A percentile compares a stretch with the other conserved stretches of the same genome.
Evolutionary conservation across 1,140 invertebrate species (phyloP).

Genomic region (Pinna nobilis): DNA sequence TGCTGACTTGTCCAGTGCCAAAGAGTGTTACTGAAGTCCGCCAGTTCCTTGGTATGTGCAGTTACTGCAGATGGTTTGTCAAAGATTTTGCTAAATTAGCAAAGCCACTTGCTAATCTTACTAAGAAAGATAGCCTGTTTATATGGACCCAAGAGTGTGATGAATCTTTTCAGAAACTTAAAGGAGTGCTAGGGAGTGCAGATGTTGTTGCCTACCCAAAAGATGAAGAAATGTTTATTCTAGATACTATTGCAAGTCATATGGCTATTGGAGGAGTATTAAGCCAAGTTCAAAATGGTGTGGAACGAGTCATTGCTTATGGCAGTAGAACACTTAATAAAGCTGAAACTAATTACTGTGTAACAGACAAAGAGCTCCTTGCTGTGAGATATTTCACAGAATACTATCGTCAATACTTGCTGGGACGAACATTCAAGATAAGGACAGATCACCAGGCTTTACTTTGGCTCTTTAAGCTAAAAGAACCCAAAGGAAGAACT

Average conservation of each 20-base stretch:
- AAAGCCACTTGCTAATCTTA: constrained; percentile 39
- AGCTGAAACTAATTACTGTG: constrained; percentile 75
- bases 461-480: constrained; percentile 48
- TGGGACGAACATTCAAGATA: constrained; percentile 44
- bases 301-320: constrained; percentile 55
- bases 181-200: constrained; percentile 34
- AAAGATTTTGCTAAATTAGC: constrained; percentile 40
- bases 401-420: constrained; percentile 50
- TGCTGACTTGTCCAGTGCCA: constrained; percentile 45
- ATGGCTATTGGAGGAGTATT: constrained; percentile 61
- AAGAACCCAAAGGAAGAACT: constrained; percentile 46
- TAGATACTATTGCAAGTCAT: constrained; percentile 58
- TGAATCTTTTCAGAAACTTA: constrained; percentile 46
- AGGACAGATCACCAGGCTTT: constrained; percentile 55
- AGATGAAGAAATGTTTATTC: constrained; percentile 39
- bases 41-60: constrained; percentile 42
- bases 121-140: constrained; percentile 38
- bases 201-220: constrained; percentile 43
- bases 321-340: constrained; percentile 46
- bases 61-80: constrained; percentile 43
- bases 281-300: constrained; percentile 53
- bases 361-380: constrained; percentile 52
- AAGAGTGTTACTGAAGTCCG: constrained; percentile 41
- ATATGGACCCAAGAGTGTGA: constrained; percentile 42
- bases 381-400: constrained; percentile 41